phyloP scores from a whole-genome alignment of 2,113 vertebrate species.

The Catharus fuscescens region DNA sequence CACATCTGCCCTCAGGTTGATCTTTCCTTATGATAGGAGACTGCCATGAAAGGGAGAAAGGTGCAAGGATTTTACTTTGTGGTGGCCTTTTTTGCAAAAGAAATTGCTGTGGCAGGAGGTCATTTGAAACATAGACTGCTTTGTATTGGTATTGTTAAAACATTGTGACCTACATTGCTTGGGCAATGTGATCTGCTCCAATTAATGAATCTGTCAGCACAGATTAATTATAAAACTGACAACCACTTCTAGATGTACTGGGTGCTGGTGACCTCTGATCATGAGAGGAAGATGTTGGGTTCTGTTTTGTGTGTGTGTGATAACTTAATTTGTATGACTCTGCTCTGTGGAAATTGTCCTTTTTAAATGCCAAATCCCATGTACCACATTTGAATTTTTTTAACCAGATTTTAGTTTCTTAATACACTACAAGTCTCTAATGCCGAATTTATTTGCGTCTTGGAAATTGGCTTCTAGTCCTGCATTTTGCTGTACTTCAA shows the following conservation, averaged over 20 bases:
- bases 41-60: background rate
- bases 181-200: background rate
- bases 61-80: background rate
- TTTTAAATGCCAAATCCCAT: background rate
- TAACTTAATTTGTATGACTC: background rate
- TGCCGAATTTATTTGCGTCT: background rate
- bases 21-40: background rate
- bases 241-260: background rate
- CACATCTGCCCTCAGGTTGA: constrained; percentile 13
- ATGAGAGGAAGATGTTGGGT: background rate
- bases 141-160: background rate
- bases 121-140: background rate
- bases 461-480: background rate
- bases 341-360: background rate
- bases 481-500: background rate
- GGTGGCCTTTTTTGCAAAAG: background rate
- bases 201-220: constrained; percentile 27
- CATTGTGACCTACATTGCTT: constrained; percentile 17
- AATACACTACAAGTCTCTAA: background rate
- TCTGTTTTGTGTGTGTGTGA: background rate
- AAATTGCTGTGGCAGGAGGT: background rate
- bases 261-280: constrained; percentile 6
- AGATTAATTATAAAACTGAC: constrained; percentile 44
- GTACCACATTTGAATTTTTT: background rate
- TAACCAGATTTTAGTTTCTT: background rate